Evolutionary conservation across 2,888 invertebrate species (phyloP), one percentile per base, ranked within the genome.

Genomic region (Hyppa rectilinea): DNA sequence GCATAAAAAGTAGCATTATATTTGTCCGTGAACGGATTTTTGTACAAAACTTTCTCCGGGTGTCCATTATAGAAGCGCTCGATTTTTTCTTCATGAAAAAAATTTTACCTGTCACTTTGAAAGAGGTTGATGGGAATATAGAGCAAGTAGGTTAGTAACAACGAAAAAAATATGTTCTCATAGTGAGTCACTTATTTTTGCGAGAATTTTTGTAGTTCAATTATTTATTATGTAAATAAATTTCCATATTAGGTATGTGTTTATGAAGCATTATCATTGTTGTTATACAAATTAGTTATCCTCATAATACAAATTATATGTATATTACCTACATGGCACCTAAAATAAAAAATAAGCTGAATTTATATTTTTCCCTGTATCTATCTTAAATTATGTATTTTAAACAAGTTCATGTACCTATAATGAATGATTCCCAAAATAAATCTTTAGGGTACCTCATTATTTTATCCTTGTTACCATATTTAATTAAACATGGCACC

Each of bases 21-120:
- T 84, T 71, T 91, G 86, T 91, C 91, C 90, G 89, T 87, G 83
- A 82, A 87, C 82, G 82, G 74, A 91, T 89, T 91, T 88, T 92
- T 91, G 90, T 90, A 90, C 90, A 91, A 93, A 92, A 94, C 95
- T 95, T 95, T 95, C 95, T 91, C 94, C 91, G 77, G 83, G 85
- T 75, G 60, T 65, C 78, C 78, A 82, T 88, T 88, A 88, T 83
- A 78, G 82, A 79, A 90, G 87, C 87, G 88, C 87, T 53, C 58
- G 65, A 80, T 80, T 87, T 86, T 87, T 87, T 81, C 62, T 55
- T 26, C 66, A 53, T 78, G 75, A 88, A 88, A 87, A 85, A 85
- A 80, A 43, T 53, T n/a, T 83, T 89, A 90, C 90, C 90, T 90
- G 90, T 77, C 71, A 55, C 64, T 71, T 81, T 75, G 82, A 89